Base-by-base conservation (phyloP, 2,797 vertebrate genomes). In the Champsocephalus esox region DNA sequence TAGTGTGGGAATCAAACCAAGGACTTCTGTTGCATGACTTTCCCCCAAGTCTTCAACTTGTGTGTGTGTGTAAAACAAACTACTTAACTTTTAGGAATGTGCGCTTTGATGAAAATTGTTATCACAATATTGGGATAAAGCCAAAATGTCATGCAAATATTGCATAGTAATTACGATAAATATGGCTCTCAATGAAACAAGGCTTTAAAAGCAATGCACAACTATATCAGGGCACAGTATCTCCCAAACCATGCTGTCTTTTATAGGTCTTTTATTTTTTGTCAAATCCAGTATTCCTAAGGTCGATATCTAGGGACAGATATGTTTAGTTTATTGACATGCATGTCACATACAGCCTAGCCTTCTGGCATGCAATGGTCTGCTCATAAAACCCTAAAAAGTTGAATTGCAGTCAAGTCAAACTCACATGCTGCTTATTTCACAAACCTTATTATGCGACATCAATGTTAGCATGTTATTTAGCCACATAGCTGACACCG, bases 1-100 rank as follows among this genome's bases (percentile, higher is more conserved):
- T 2, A 41, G 12, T 58, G 66, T 79, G 56, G 48, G 48, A 77
- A 70, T 82, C 41, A 17, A 59, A 34, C 73, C 17, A 64, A 59
- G 52, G 63, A 32, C 9, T 48, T 76, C 69, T 73, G 73, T 66
- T 2, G 13, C 59, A 0, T 32, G 28, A 44, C 67, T 57, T 56
- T 10, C 19, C 41, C 52, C n/a, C 9, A 32, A 1, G 14, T 74
- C 52, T 62, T 11, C 24, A 24, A n/a, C 65, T 14, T 16, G 8
- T 63, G 11, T 38, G 45, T 38, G 45, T 28, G 28, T 77, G 41
- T 66, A 75, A 12, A 59, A 66, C 32, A 34, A 51, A 60, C 32
- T 24, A 17, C 14, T 10, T 28, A 3, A 14, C 24, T 58, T 66
- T 60, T 41, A 56, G 34, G 19, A 60, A 52, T 13, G 55, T 69